These are phyloP conservation scores for Dipodomys spectabilis DNA, from an alignment of 2,113 vertebrate genomes.

Conservation along the genomic window DNA sequence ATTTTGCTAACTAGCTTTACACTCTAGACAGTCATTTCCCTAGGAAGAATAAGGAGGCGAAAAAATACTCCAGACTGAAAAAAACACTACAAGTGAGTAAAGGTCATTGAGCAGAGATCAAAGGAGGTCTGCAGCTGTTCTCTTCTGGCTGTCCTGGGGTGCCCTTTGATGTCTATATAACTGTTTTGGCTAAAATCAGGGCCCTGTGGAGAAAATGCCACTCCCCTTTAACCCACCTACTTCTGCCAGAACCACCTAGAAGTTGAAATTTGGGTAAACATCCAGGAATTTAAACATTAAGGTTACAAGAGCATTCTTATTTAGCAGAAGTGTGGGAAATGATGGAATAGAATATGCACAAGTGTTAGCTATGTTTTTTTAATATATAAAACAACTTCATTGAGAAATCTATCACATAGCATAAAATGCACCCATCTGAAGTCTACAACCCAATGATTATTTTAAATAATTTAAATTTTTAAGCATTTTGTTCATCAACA, in stretches of 20 bases:
- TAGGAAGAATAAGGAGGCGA: slow-evolving; percentile 2
- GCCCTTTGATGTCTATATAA: slow-evolving; percentile 78
- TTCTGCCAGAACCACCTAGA: background rate
- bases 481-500: background rate
- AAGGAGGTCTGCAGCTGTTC: slow-evolving; percentile 75
- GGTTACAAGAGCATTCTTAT: background rate
- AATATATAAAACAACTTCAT: background rate
- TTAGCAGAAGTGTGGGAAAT: background rate
- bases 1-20: background rate
- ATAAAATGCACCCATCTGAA: background rate
- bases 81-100: slow-evolving; percentile 54
- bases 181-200: slow-evolving; percentile 71
- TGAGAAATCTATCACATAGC: background rate
- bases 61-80: slow-evolving; percentile 48
- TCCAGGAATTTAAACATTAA: background rate
- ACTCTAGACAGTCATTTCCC: slow-evolving; percentile 2
- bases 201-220: slow-evolving; percentile 60
- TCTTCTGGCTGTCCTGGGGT: slow-evolving; percentile 36
- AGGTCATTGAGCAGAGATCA: slow-evolving; percentile 74
- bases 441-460: background rate
- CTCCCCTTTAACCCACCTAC: slow-evolving; percentile 50
- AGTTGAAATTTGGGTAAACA: slow-evolving; percentile 1
- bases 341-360: background rate
- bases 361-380: background rate
- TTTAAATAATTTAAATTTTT: too few species aligned